Conservation (phyloP, 2,888 invertebrate genomes). For the Rhingia campestris region DNA sequence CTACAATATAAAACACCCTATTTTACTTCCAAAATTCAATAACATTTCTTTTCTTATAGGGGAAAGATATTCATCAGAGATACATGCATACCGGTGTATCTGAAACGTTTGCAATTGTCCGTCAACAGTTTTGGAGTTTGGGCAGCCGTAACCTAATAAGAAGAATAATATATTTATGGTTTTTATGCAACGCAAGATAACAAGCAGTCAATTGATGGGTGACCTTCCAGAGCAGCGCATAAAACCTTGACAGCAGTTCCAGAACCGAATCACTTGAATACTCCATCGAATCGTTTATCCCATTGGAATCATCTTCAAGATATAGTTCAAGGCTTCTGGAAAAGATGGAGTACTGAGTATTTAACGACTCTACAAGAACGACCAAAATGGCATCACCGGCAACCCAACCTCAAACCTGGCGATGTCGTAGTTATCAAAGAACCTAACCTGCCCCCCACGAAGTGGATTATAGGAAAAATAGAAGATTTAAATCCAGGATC, state of each 20-base stretch:
- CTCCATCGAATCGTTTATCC: conserved; percentile 23
- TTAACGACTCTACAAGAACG: conserved; percentile 51
- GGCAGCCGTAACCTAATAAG: too few relatives aligned
- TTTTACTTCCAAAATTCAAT: too few relatives aligned
- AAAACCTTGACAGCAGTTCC: conserved; percentile 32
- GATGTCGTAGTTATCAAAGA: conserved; percentile 26
- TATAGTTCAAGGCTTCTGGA: conserved; percentile 67
- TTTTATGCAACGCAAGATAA: too few relatives aligned
- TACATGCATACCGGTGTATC: too few relatives aligned
- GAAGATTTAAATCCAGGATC: not conserved
- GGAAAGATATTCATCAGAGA: too few relatives aligned
- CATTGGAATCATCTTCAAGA: conserved; percentile 50
- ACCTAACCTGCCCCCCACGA: conserved; percentile 31
- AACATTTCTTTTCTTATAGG: too few relatives aligned
- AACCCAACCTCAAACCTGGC: conserved; percentile 10
- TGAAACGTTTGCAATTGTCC: too few relatives aligned
- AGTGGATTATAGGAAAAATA: conserved; percentile 28
- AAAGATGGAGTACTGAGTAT: conserved; percentile 60
- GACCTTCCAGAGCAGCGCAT: conserved; percentile 14
- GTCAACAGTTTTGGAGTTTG: too few relatives aligned
- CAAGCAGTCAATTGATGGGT: too few relatives aligned
- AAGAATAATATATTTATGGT: too few relatives aligned
- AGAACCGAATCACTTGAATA: conserved; percentile 35
- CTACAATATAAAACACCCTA: too few relatives aligned
- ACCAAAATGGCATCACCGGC: conserved; percentile 51